Conservation (phyloP, 2,888 invertebrate genomes). For the Conops quadrifasciatus region DNA sequence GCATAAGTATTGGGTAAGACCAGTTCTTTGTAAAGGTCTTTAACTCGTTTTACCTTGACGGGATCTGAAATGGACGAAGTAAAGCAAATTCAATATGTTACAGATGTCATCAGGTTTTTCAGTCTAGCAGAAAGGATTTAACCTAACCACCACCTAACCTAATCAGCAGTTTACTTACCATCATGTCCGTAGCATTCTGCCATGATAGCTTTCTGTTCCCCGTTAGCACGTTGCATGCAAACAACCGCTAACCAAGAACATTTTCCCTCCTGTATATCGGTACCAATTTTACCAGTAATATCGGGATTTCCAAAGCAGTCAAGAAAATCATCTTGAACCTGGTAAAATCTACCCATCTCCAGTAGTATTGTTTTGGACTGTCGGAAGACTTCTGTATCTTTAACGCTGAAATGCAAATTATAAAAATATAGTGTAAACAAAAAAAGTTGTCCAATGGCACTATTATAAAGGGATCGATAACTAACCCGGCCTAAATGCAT, state of each 20-base stretch:
- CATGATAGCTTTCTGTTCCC: constrained; percentile 76
- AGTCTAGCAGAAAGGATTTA: not conserved
- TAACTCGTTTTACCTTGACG: constrained; percentile 74
- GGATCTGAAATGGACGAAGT: constrained; percentile 63
- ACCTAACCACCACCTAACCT: not conserved
- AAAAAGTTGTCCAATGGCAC: too few species aligned
- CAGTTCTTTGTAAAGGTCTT: constrained; percentile 79
- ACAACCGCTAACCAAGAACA: constrained; percentile 95
- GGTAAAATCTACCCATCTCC: constrained; percentile 95
- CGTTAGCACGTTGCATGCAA: constrained; percentile 81
- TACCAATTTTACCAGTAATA: constrained; percentile 88
- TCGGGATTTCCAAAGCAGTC: constrained; percentile 90
- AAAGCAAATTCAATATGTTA: too few species aligned
- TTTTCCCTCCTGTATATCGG: constrained; percentile 94
- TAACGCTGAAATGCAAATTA: constrained; percentile 56
- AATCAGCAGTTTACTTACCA: constrained; percentile 48
- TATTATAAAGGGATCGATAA: constrained; percentile 10
- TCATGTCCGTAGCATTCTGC: constrained; percentile 79
- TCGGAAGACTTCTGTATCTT: constrained; percentile 81
- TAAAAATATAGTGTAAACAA: not conserved
- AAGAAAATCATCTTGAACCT: constrained; percentile 79
- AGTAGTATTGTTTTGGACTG: constrained; percentile 86
- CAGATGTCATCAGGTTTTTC: too few species aligned
- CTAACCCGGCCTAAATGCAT: constrained; percentile 82
- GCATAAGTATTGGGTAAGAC: constrained; percentile 80